These are phyloP conservation scores for Myodes glareolus DNA, from an alignment of 2,113 vertebrate genomes.

Conservation along the genomic window DNA sequence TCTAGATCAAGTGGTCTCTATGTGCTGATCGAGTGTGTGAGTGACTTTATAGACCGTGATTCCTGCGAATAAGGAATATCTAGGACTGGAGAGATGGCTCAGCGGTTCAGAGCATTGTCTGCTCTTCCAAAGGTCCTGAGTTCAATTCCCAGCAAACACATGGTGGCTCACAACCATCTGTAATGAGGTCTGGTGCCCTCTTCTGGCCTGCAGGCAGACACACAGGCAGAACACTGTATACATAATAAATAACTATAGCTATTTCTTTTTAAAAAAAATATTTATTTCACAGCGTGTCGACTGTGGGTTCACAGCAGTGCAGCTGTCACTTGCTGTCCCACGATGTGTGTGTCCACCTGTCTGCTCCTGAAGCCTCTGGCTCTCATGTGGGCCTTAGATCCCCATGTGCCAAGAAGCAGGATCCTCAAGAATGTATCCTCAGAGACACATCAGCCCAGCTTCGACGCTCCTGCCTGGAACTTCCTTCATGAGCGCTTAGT, in stretches of 20 bases:
- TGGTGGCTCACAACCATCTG: no score
- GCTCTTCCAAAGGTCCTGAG: no score
- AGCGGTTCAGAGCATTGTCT: no score
- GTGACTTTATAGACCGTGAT: background rate
- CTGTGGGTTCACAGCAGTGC: background rate
- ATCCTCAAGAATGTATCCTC: accelerated
- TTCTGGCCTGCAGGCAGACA: no score
- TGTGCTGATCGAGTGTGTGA: background rate
- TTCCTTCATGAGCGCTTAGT: background rate
- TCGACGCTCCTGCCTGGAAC: accelerated
- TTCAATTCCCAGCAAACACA: no score
- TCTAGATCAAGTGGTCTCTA: background rate
- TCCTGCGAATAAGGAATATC: accelerated
- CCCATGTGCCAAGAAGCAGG: background rate
- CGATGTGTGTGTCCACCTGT: background rate
- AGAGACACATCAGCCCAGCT: background rate
- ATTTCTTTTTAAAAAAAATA: no score
- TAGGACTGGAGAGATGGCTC: no score
- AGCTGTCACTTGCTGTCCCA: background rate
- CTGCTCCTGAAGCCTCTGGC: background rate
- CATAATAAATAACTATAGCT: no score
- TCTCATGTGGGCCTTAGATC: background rate
- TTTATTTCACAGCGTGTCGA: accelerated
- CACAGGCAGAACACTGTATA: no score
- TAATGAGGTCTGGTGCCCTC: no score